Percentiles rank a stretch among this genome's conserved stretches.
These are phyloP conservation scores for Labia minor DNA, from an alignment of 2,888 invertebrate species.

Conservation along the genomic window DNA sequence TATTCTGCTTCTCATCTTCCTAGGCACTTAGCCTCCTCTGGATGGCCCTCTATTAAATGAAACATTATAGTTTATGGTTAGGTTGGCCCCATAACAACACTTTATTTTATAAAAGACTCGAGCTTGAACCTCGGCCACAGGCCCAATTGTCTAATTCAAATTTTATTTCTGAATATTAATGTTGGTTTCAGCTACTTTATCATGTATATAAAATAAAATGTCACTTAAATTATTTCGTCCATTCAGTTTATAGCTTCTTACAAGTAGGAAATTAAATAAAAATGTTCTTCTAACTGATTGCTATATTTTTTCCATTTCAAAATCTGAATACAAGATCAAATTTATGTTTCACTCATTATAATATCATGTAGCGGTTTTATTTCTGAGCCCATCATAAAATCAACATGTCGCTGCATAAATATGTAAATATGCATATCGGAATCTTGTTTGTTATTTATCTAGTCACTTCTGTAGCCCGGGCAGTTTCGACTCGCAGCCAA, in stretches of 20 bases:
- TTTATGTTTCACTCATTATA: not conserved
- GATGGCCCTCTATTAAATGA: not conserved
- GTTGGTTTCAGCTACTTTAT: not conserved
- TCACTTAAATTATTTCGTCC: not conserved
- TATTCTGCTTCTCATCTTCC: too few relatives aligned
- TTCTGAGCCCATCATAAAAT: not conserved
- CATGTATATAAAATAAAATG: not conserved
- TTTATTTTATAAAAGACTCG: not conserved
- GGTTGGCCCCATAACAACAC: not conserved
- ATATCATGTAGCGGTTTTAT: not conserved
- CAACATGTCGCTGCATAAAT: not conserved
- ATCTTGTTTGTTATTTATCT: not conserved
- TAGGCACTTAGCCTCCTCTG: too few relatives aligned
- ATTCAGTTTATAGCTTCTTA: not conserved
- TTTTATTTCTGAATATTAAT: not conserved
- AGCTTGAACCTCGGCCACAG: not conserved
- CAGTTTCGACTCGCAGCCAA: too few relatives aligned
- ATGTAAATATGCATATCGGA: not conserved
- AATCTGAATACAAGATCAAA: not conserved
- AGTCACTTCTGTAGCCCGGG: not conserved
- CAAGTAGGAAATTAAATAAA: not conserved
- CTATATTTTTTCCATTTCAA: not conserved
- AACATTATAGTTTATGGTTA: not conserved
- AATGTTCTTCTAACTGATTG: not conserved
- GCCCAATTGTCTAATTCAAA: not conserved